Evolutionary conservation across 2,888 invertebrate species (phyloP).

Genomic region (Melipona beecheii): DNA sequence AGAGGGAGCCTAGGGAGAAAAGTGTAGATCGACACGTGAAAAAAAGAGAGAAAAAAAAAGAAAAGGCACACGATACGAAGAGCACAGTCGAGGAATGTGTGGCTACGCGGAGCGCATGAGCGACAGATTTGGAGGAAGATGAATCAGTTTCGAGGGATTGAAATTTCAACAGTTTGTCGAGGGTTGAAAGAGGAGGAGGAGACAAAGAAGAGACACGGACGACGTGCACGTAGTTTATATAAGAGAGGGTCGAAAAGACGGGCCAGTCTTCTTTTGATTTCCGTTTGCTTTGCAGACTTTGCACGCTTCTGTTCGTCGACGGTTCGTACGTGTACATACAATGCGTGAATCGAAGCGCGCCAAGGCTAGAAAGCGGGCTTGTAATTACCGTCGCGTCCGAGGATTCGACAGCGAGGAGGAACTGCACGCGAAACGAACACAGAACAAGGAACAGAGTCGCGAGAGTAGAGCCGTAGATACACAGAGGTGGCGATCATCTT

Average conservation of each 20-base stretch:
- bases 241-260: conserved; percentile 63
- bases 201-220: background rate
- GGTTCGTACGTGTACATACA: conserved; percentile 14
- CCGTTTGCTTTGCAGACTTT: conserved; percentile 57
- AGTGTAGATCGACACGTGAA: background rate
- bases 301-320: conserved; percentile 31
- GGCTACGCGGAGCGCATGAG: background rate
- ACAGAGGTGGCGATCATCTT: background rate
- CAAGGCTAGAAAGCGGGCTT: background rate
- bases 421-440: background rate
- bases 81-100: background rate
- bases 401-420: background rate
- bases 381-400: background rate
- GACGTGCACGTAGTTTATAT: conserved; percentile 50
- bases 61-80: background rate
- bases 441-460: background rate
- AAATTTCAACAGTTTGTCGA: background rate
- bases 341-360: too few relatives aligned
- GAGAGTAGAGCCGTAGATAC: background rate
- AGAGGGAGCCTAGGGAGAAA: conserved; percentile 39
- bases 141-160: conserved; percentile 52
- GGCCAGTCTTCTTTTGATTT: conserved; percentile 69
- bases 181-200: background rate
- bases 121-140: conserved; percentile 11
- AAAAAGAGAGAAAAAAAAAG: too few relatives aligned